Conservation (phyloP, 2,888 invertebrate genomes). For the Serrognathus titanus region DNA sequence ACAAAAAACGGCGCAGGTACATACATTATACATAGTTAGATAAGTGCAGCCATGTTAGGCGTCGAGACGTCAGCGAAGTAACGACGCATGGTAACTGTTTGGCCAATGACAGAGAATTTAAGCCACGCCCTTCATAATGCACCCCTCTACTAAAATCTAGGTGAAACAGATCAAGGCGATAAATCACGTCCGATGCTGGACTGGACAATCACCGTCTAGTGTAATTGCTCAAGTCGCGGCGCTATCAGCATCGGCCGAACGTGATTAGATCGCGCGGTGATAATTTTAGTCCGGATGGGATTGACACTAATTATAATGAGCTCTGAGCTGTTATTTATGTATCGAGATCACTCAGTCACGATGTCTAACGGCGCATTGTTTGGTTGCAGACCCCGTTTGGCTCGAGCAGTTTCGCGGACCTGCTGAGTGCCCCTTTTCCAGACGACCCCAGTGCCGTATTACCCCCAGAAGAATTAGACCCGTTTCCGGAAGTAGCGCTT, state of each 20-base stretch:
- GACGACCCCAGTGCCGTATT: conserved; percentile 66
- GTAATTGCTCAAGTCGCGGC: conserved; percentile 14
- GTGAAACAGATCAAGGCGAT: conserved; percentile 34
- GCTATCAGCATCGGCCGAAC: conserved; percentile 14
- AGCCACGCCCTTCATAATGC: conserved; percentile 34
- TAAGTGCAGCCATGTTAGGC: conserved; percentile 33
- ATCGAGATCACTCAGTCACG: conserved; percentile 25
- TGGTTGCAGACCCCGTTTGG: conserved; percentile 72
- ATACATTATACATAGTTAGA: background rate
- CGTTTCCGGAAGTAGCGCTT: conserved; percentile 65
- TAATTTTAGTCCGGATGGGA: conserved; percentile 29
- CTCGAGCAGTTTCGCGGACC: conserved; percentile 73
- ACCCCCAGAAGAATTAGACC: conserved; percentile 67
- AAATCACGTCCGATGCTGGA: conserved; percentile 29
- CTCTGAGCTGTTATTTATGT: conserved; percentile 23
- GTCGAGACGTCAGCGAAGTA: conserved; percentile 36
- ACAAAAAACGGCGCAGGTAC: no score
- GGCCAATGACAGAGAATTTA: conserved; percentile 34
- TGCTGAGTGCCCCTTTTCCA: conserved; percentile 70
- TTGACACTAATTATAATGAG: conserved; percentile 27
- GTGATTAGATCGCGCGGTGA: conserved; percentile 24
- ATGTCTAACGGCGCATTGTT: conserved; percentile 32
- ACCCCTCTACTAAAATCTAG: conserved; percentile 33
- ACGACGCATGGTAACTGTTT: conserved; percentile 36
- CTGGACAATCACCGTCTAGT: conserved; percentile 18